phyloP scores from a whole-genome alignment of 2,113 vertebrate genomes.

The Theropithecus gelada region DNA sequence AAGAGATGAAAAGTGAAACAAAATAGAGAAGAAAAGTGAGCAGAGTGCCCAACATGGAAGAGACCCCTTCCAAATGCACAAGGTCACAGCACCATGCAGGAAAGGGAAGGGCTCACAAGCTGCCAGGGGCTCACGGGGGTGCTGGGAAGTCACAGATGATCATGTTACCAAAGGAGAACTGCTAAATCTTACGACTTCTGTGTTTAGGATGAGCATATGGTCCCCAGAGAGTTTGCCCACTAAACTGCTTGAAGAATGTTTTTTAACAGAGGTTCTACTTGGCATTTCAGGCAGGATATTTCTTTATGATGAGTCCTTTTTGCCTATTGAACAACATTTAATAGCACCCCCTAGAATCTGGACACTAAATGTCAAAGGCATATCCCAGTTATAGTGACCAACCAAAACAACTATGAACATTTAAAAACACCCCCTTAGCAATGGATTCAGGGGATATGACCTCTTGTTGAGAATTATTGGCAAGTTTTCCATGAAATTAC shows the following conservation, averaged over 20 bases:
- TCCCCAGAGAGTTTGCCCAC: neutral
- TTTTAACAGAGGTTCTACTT: neutral
- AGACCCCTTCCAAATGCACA: neutral
- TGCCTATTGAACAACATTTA: neutral
- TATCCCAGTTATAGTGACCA: neutral
- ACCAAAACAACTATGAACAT: neutral
- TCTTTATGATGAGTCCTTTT: neutral
- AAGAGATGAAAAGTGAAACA: neutral
- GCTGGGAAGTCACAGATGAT: neutral
- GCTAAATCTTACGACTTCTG: accelerated
- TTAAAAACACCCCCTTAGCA: neutral
- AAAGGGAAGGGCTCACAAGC: neutral
- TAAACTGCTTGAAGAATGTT: neutral
- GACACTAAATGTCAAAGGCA: neutral
- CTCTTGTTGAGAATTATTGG: neutral
- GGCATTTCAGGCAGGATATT: neutral
- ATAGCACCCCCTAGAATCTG: neutral
- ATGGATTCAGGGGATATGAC: neutral
- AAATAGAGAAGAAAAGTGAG: neutral
- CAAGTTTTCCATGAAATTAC: neutral
- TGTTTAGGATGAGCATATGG: neutral
- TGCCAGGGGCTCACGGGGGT: accelerated
- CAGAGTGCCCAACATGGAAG: neutral
- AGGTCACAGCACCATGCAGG: neutral
- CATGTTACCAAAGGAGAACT: neutral